These are phyloP conservation scores for Spisula solida DNA, from an alignment of 2,888 invertebrate genomes.

Conservation along the genomic window DNA sequence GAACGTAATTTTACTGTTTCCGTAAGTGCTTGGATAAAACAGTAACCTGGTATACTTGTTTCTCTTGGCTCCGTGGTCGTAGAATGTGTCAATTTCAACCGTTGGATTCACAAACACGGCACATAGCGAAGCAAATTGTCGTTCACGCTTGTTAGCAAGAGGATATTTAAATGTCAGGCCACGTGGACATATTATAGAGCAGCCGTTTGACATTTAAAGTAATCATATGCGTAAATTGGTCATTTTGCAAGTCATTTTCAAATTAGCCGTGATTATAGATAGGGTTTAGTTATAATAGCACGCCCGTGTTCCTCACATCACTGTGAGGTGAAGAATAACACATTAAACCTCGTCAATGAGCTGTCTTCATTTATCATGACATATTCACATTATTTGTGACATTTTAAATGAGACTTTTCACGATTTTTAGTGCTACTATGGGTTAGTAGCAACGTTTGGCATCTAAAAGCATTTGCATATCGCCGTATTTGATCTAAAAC, in stretches of 20 bases:
- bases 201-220: conserved; percentile 64
- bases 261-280: conserved; percentile 64
- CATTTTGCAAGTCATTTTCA: conserved; percentile 71
- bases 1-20: too few relatives aligned
- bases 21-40: too few relatives aligned
- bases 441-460: neutral
- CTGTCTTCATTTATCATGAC: conserved; percentile 21
- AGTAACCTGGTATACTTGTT: too few relatives aligned
- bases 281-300: conserved; percentile 15
- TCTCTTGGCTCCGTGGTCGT: too few relatives aligned
- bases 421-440: neutral
- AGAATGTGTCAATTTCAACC: too few relatives aligned
- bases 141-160: conserved; percentile 24
- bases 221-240: conserved; percentile 70
- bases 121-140: neutral
- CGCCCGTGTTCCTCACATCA: conserved; percentile 20
- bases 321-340: conserved; percentile 37
- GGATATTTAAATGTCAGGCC: conserved; percentile 44
- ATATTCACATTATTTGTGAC: conserved; percentile 23
- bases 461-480: neutral
- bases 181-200: conserved; percentile 58
- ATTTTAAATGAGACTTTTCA: conserved; percentile 20
- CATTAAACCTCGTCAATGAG: conserved; percentile 29
- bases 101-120: neutral
- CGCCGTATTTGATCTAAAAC: neutral